Base-by-base conservation (phyloP, 2,797 vertebrate genomes). In the Delichon dasypus region DNA sequence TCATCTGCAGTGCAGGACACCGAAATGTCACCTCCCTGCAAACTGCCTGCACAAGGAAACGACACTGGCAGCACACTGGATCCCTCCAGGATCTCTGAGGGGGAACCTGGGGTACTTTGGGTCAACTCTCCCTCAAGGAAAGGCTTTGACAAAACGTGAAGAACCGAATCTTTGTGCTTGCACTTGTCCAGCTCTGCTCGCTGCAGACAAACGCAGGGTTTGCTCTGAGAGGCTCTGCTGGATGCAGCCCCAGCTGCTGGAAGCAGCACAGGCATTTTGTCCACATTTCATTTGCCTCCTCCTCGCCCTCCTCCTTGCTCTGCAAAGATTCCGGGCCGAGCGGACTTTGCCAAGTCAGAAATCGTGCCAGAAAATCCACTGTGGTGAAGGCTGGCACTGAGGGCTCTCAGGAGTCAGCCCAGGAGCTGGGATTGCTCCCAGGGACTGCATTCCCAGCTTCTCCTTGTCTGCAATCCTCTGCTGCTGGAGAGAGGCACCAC, bases 21-120 rank as follows among this genome's bases (percentile, higher is more conserved):
- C 47, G 9, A 2, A 4, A 6, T 20, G 17, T 30, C 4, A 0
- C 11, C 83, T 68, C 40, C 10, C 16, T 47, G 25, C 42, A 75
- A 48, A 19, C 0, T 10, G 47, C 45, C n/a, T 68, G 68, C 36
- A 65, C 6, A 10, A 18, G 18, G 60, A 32, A 80, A 48, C 16
- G 26, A 2, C 42, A 9, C 5, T 73, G 29, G 1, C 1, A 27
- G 36, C 32, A 36, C 53, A 3, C 18, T 44, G 68, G 2, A 5
- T 5, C 36, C 3, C 77, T 16, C 7, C 15, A 55, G 55, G 6
- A 34, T 6, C 70, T n/a, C 70, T 61, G 26, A 25, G 55, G 1
- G 26, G 36, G 15, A 70, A 90, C 18, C 13, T 78, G 64, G 17
- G 51, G 23, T 9, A 5, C 16, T 44, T 1, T 45, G 22, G 54